phyloP scores from a whole-genome alignment of 37 sponge, comb jelly and placozoan genomes.

The Ianthella basta region DNA sequence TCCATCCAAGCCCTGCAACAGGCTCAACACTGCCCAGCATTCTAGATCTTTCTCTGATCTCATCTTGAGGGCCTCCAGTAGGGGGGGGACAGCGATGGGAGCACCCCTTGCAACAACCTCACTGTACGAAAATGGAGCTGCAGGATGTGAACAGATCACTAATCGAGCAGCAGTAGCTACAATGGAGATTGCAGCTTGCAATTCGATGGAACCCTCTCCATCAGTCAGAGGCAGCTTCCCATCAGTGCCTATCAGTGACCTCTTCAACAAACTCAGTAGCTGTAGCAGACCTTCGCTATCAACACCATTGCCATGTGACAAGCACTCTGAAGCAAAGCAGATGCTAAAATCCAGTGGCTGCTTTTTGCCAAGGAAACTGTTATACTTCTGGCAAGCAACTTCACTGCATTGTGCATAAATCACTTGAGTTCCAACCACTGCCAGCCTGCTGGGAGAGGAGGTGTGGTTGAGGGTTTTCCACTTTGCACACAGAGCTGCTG shows the following conservation, averaged over 20 bases:
- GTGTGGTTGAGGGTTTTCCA: no score
- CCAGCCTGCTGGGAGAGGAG: not conserved
- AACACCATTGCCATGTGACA: not conserved
- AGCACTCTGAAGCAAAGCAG: not conserved
- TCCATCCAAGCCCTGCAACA: no score
- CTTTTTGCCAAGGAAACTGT: constrained; percentile 5
- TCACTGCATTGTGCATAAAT: not conserved
- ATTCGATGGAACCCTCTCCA: not conserved
- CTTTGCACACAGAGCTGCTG: no score
- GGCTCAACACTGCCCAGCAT: no score
- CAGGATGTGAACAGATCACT: no score
- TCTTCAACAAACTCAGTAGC: not conserved
- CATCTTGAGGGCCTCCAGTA: no score
- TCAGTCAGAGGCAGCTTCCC: not conserved
- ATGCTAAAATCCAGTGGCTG: not conserved
- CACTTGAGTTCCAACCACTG: not conserved
- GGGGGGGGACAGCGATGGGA: no score
- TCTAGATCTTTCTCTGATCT: no score
- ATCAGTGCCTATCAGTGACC: not conserved
- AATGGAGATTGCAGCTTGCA: not conserved
- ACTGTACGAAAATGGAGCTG: no score
- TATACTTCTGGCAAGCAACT: not conserved
- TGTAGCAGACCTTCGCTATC: not conserved
- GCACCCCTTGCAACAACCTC: no score
- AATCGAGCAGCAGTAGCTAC: not conserved